A percentile compares a stretch with the other conserved stretches of the same genome.
Conservation (phyloP, 2,113 vertebrate genomes). For the Silurus glanis region DNA sequence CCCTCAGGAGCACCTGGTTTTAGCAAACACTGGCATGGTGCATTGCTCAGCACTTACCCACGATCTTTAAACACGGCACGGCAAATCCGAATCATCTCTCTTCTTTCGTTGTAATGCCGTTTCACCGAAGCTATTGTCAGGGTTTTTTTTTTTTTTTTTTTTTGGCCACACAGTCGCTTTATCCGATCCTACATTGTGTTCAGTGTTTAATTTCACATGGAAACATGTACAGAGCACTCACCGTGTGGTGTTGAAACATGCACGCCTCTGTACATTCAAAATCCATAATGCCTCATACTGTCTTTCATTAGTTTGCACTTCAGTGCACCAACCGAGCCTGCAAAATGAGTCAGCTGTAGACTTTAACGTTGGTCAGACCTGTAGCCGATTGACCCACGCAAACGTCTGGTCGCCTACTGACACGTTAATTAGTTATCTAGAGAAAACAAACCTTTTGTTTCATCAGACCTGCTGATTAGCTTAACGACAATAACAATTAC, state of each 20-base stretch:
- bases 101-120: conserved; percentile 23
- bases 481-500: neutral
- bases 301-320: neutral
- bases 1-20: conserved; percentile 75
- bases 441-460: neutral
- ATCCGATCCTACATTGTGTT: neutral
- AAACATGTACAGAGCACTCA: neutral
- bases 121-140: neutral
- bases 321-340: neutral
- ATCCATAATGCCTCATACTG: neutral
- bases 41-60: conserved; percentile 34
- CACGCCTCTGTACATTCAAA: neutral
- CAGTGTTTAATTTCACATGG: neutral
- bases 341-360: neutral
- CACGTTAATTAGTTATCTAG: neutral
- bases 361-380: neutral
- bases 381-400: neutral
- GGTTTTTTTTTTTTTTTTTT: neutral
- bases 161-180: neutral
- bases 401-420: neutral
- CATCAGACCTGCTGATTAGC: neutral
- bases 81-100: neutral
- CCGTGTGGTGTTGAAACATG: neutral
- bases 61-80: conserved; percentile 14
- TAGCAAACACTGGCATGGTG: conserved; percentile 33